Conservation (phyloP, 1,140 invertebrate genomes). For the Drosophila truncata region DNA sequence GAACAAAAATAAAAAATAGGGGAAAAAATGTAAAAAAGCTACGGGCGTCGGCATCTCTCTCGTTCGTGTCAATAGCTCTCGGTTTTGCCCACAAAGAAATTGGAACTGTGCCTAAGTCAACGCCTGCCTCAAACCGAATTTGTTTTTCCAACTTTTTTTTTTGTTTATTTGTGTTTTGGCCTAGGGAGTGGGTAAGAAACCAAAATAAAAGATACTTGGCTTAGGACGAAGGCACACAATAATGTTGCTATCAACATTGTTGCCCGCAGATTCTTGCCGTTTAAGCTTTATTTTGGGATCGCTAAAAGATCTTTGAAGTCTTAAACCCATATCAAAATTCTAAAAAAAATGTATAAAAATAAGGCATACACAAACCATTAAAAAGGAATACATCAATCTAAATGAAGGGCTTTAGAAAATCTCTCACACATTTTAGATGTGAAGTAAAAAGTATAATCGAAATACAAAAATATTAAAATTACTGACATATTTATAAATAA, state of each 20-base stretch:
- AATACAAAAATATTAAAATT: neutral
- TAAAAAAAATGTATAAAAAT: neutral
- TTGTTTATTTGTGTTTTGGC: slow-evolving; percentile 40
- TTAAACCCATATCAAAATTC: slow-evolving; percentile 10
- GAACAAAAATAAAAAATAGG: slow-evolving; percentile 19
- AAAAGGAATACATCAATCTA: slow-evolving; percentile 11
- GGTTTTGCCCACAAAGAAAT: slow-evolving; percentile 50
- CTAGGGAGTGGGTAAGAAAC: slow-evolving; percentile 17
- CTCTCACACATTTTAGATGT: neutral
- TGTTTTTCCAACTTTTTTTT: slow-evolving; percentile 31
- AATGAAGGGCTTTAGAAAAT: neutral
- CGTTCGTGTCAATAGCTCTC: slow-evolving; percentile 53
- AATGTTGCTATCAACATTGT: slow-evolving; percentile 35
- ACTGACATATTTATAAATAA: neutral
- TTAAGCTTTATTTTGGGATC: slow-evolving; percentile 18
- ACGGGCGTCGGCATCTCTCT: slow-evolving; percentile 46
- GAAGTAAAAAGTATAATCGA: neutral
- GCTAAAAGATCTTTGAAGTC: slow-evolving; percentile 8
- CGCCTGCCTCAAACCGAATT: slow-evolving; percentile 31
- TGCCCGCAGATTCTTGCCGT: neutral
- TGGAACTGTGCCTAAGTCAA: slow-evolving; percentile 56
- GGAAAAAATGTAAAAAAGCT: slow-evolving; percentile 27
- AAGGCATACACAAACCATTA: neutral
- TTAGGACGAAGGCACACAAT: slow-evolving; percentile 23
- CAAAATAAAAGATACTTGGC: slow-evolving; percentile 27